Conservation (phyloP, 2,888 invertebrate genomes). For the Acrobasis repandana region DNA sequence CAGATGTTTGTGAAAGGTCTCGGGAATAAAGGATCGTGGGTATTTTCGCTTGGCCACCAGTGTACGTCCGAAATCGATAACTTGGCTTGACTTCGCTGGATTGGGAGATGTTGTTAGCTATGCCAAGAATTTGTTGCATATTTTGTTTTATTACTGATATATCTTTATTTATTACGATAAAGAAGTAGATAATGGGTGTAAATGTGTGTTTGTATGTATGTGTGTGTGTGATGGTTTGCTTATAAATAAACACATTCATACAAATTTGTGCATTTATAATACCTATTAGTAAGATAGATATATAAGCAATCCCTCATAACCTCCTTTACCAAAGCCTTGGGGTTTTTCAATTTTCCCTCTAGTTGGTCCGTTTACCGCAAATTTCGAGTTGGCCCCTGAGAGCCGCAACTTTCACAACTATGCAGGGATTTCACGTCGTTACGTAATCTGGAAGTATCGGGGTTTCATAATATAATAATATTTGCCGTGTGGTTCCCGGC, state of each 20-base stretch:
- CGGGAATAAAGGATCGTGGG: neutral
- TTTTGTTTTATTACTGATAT: too few relatives aligned
- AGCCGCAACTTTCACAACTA: neutral
- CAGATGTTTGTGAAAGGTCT: slow-evolving; percentile 11
- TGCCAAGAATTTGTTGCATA: neutral
- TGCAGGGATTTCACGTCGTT: neutral
- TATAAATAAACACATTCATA: too few relatives aligned
- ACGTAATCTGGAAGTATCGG: neutral
- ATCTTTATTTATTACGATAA: too few relatives aligned
- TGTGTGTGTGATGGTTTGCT: too few relatives aligned
- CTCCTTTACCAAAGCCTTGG: neutral
- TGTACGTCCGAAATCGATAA: slow-evolving; percentile 8
- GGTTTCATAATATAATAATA: neutral
- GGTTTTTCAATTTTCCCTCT: neutral
- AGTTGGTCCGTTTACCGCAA: neutral
- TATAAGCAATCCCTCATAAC: neutral
- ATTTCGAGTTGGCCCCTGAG: neutral
- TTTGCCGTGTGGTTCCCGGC: too few relatives aligned
- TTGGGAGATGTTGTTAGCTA: neutral
- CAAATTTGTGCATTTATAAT: too few relatives aligned
- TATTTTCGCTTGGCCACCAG: slow-evolving; percentile 8
- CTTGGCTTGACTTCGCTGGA: slow-evolving; percentile 1
- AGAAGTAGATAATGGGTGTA: too few relatives aligned
- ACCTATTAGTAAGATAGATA: too few relatives aligned
- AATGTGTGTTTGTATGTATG: too few relatives aligned